Evolutionary conservation across 23 tunicate species (phyloP).

Genomic region (Trididemnum nubilum): DNA sequence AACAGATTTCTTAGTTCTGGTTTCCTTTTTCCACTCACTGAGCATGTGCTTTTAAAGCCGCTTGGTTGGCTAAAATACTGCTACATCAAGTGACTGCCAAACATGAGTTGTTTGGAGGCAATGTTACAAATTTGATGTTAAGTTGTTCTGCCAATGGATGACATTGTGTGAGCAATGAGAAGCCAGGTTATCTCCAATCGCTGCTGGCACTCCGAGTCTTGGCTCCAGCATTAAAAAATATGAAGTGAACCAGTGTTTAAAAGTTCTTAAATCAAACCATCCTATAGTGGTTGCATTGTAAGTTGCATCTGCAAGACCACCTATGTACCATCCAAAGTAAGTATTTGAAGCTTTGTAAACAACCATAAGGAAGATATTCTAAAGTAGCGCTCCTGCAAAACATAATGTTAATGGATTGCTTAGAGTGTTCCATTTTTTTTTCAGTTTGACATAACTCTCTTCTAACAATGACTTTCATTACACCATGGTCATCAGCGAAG

Average conservation of each 20-base stretch:
- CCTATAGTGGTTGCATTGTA: conserved; percentile 6
- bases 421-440: conserved; percentile 24
- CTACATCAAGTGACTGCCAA: conserved; percentile 31
- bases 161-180: conserved; percentile 3
- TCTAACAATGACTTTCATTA: neutral
- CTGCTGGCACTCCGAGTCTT: neutral
- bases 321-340: neutral
- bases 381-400: conserved; percentile 10
- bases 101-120: conserved; percentile 28
- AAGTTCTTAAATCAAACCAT: conserved; percentile 28
- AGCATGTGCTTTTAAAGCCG: conserved; percentile 6
- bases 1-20: neutral
- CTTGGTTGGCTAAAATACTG: conserved; percentile 20
- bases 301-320: neutral
- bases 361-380: conserved; percentile 29
- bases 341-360: conserved; percentile 11
- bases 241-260: neutral
- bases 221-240: neutral
- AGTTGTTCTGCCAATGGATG: neutral
- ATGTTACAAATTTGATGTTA: conserved; percentile 23
- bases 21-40: conserved; percentile 27
- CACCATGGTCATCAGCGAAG: conserved; percentile 4
- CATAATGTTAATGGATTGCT: conserved; percentile 8
- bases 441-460: neutral
- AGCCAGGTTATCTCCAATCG: conserved; percentile 19